Base-by-base conservation (phyloP, 2,888 invertebrate genomes). In the Tipula confusa region DNA sequence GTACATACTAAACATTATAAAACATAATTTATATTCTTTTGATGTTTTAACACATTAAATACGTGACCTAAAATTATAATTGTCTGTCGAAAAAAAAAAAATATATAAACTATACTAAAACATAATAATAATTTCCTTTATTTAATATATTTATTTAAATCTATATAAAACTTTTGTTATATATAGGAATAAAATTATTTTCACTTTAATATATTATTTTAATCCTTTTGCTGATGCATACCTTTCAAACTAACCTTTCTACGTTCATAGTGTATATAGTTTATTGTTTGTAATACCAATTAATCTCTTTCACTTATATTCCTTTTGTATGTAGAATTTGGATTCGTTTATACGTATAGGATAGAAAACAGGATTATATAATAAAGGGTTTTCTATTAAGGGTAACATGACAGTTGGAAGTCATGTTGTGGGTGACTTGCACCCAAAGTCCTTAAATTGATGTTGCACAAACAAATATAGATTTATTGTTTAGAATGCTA, bases 21-120 rank as follows among this genome's bases (percentile, higher is more conserved):
- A 64, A 64, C 1, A 64, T 64, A 64, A 64, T 64, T 64, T 64
- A 64, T 64, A 64, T 64, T 64, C 64, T 24, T 24, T 64, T 64
- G 64, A 64, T 64, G 64, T 64, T 64, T 64, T 64, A 64, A 64
- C 64, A 64, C 64, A 64, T 64, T 64, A 64, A 64, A 3, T 64
- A 64, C 64, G 64, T 64, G 64, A 64, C 64, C 64, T 9, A 64
- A 64, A 64, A 64, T 64, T 64, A 24, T 64, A 64, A 64, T 64
- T 64, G 24, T 64, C 24, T 64, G 24, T 24, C 9, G 18, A 24
- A 64, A 64, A 64, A 64, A 64, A 18, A 24, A 24, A 64, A 13
- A n/a, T 24, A 24, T 24, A 64, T n/a, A n/a, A n/a, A n/a, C n/a
- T n/a, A 24, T 64, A 43, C 4, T 43, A 43, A 15, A n/a, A n/a